Conservation (phyloP, 2,797 vertebrate species). For the Notolabrus celidotus region DNA sequence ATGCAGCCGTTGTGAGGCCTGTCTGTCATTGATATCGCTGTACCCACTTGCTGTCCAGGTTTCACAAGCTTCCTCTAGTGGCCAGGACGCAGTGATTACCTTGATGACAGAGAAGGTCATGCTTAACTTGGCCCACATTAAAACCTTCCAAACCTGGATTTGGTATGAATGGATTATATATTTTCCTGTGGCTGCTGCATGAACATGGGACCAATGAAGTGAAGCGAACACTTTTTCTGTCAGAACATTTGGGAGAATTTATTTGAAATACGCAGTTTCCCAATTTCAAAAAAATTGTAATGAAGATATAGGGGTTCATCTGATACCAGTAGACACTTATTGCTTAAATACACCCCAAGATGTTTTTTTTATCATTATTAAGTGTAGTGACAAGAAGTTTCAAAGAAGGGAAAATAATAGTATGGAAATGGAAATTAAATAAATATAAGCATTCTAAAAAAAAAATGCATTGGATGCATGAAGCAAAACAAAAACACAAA, state of each 20-base stretch:
- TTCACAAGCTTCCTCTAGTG: conserved; percentile 53
- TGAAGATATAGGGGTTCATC: too few relatives aligned
- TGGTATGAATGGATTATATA: background rate
- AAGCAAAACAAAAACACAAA: too few relatives aligned
- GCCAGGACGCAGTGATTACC: conserved; percentile 50
- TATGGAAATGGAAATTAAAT: too few relatives aligned
- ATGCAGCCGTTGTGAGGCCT: conserved; percentile 59
- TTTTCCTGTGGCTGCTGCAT: background rate
- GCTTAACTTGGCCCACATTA: conserved; percentile 25
- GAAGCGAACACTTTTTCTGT: background rate
- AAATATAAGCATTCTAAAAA: too few relatives aligned
- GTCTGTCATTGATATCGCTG: conserved; percentile 79
- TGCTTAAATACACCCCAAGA: too few relatives aligned
- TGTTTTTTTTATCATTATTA: too few relatives aligned
- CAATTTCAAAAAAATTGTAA: too few relatives aligned
- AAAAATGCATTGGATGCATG: too few relatives aligned
- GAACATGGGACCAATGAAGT: background rate
- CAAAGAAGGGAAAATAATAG: too few relatives aligned
- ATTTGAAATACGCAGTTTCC: background rate
- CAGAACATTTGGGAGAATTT: background rate
- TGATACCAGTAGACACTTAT: too few relatives aligned
- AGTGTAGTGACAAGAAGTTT: too few relatives aligned
- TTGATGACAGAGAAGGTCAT: conserved; percentile 44
- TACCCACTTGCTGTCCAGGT: conserved; percentile 53
- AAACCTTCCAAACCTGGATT: conserved; percentile 16